Evolutionary conservation across 2,797 vertebrate species (phyloP).

Genomic region (Cynopterus sphinx): DNA sequence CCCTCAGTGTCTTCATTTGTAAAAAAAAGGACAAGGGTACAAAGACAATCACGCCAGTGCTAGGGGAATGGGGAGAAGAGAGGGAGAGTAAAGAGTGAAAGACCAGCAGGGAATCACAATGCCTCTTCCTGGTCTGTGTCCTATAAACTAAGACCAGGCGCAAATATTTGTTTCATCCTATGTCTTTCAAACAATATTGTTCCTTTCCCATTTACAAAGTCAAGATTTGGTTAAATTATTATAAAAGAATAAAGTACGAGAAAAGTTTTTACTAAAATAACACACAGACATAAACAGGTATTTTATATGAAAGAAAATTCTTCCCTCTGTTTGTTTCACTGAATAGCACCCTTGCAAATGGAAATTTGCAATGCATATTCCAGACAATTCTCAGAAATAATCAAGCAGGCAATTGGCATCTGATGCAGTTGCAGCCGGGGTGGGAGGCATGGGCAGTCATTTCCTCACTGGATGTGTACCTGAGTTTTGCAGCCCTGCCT

Average conservation of each 20-base stretch:
- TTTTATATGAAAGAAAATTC: background rate
- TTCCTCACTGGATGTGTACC: accelerated
- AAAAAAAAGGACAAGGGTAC: too few species aligned
- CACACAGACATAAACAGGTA: background rate
- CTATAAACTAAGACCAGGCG: background rate
- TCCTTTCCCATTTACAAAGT: background rate
- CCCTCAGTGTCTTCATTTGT: background rate
- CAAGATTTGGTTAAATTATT: background rate
- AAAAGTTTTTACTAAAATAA: background rate
- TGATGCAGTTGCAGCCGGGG: background rate
- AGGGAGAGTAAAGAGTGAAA: too few species aligned
- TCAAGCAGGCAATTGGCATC: background rate
- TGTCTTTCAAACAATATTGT: background rate
- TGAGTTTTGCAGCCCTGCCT: background rate
- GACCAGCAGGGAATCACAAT: background rate
- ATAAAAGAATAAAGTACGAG: background rate
- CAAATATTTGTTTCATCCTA: background rate
- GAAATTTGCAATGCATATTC: background rate
- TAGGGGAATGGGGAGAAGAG: too few species aligned
- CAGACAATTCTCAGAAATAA: background rate
- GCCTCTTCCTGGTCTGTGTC: background rate
- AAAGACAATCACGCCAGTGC: background rate
- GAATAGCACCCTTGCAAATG: background rate
- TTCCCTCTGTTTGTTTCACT: background rate
- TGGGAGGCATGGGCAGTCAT: accelerated